phyloP scores from a whole-genome alignment of 1,140 invertebrate genomes.

The Formica exsecta region DNA sequence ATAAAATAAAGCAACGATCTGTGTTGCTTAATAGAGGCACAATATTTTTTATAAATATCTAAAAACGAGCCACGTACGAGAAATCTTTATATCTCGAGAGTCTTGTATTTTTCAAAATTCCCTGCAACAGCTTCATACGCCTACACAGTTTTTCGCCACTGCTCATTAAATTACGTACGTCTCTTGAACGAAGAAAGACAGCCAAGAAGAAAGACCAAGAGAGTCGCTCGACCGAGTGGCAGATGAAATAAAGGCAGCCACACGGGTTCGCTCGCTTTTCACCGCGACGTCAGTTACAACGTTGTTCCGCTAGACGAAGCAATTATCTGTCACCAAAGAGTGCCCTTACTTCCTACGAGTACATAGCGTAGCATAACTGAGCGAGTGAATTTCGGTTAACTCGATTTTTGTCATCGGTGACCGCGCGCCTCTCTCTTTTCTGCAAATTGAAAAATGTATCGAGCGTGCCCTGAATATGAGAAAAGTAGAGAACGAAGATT shows the following conservation, averaged over 20 bases:
- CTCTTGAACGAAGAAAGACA: conserved; percentile 57
- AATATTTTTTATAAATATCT: background rate
- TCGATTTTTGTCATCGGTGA: conserved; percentile 67
- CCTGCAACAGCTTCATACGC: background rate
- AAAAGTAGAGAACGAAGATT: conserved; percentile 29
- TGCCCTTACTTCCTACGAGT: conserved; percentile 46
- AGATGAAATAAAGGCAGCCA: conserved; percentile 69
- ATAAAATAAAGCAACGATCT: conserved; percentile 26
- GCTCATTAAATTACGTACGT: conserved; percentile 42
- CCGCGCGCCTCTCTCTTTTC: conserved; percentile 8
- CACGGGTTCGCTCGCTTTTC: conserved; percentile 71
- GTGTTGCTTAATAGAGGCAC: background rate
- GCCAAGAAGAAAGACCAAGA: conserved; percentile 25
- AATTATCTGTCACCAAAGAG: conserved; percentile 75
- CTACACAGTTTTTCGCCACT: background rate
- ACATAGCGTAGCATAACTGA: background rate
- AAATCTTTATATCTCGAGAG: background rate
- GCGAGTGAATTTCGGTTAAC: conserved; percentile 53
- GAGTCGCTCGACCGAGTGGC: conserved; percentile 38
- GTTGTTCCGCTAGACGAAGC: conserved; percentile 72
- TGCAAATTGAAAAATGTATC: conserved; percentile 52
- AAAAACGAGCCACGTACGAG: background rate
- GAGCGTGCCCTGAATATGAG: conserved; percentile 29
- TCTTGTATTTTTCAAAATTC: background rate
- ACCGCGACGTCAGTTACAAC: conserved; percentile 74